phyloP scores from a whole-genome alignment of 2,113 vertebrate genomes.

The Ptilonorhynchus violaceus region DNA sequence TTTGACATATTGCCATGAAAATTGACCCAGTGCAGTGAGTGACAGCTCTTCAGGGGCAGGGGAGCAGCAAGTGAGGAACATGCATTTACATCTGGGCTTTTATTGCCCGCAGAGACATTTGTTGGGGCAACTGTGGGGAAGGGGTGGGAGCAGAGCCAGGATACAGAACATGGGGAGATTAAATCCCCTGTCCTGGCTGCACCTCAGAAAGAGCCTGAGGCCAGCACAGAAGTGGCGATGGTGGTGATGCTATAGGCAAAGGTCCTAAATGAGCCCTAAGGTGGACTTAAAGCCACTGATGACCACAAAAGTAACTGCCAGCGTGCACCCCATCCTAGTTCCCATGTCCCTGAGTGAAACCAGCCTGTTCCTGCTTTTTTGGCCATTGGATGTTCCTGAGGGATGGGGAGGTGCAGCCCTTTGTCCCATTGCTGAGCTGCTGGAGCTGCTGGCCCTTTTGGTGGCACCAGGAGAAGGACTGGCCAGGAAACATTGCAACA shows the following conservation, averaged over 20 bases:
- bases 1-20: slow-evolving; percentile 57
- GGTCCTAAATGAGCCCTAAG: not conserved
- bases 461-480: not conserved
- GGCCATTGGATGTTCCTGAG: not conserved
- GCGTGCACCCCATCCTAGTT: not conserved
- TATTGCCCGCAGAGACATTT: not conserved
- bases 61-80: not conserved
- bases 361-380: not conserved
- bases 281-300: not conserved
- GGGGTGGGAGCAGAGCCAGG: not conserved
- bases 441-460: not conserved
- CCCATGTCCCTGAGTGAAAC: not conserved
- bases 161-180: not conserved
- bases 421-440: not conserved
- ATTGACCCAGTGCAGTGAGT: slow-evolving; percentile 31
- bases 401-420: not conserved
- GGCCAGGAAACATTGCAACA: not conserved
- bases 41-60: slow-evolving; percentile 42
- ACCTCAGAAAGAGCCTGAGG: not conserved
- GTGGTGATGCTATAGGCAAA: not conserved
- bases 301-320: not conserved
- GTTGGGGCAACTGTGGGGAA: not conserved
- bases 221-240: not conserved
- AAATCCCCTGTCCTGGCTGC: not conserved
- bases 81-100: not conserved